Evolutionary conservation across 2,113 vertebrate species (phyloP).

Genomic region (Galeopterus variegatus): DNA sequence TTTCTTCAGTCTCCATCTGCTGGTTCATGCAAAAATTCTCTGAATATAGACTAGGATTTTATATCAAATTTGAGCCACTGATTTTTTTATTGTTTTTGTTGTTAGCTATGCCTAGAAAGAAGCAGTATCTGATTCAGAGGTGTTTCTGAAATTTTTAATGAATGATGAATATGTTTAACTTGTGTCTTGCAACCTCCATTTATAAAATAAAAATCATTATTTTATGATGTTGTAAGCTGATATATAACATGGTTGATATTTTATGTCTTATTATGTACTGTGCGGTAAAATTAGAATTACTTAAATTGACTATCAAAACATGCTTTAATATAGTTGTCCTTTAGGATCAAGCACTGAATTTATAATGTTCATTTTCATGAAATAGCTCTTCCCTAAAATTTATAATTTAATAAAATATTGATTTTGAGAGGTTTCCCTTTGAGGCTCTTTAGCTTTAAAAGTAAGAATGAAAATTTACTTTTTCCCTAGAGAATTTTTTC

Average conservation of each 20-base stretch:
- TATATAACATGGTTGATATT: not conserved
- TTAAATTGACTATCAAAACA: not conserved
- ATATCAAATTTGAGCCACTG: slow-evolving; percentile 36
- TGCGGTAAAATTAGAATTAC: slow-evolving; percentile 22
- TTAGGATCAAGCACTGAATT: not conserved
- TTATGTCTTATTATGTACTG: not conserved
- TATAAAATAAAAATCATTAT: slow-evolving; percentile 44
- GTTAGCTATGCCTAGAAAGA: not conserved
- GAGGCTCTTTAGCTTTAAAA: not conserved
- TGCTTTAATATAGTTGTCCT: not conserved
- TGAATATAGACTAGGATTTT: slow-evolving; percentile 37
- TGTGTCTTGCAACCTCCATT: not conserved
- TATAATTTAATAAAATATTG: slow-evolving; percentile 28
- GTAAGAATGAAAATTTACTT: not conserved
- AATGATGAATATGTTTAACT: not conserved
- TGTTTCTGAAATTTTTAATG: slow-evolving; percentile 40
- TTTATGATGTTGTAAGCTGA: not conserved
- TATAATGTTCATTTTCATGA: slow-evolving; percentile 14
- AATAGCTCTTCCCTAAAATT: not conserved
- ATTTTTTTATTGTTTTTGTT: slow-evolving; percentile 11
- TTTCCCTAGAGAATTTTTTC: slow-evolving; percentile 36
- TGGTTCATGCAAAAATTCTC: slow-evolving; percentile 25
- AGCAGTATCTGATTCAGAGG: not conserved
- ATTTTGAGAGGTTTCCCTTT: slow-evolving; percentile 34
- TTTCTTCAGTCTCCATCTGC: slow-evolving; percentile 28